Base-by-base conservation (phyloP, 2,797 vertebrate genomes). In the Petrocephalus schoutedeni region DNA sequence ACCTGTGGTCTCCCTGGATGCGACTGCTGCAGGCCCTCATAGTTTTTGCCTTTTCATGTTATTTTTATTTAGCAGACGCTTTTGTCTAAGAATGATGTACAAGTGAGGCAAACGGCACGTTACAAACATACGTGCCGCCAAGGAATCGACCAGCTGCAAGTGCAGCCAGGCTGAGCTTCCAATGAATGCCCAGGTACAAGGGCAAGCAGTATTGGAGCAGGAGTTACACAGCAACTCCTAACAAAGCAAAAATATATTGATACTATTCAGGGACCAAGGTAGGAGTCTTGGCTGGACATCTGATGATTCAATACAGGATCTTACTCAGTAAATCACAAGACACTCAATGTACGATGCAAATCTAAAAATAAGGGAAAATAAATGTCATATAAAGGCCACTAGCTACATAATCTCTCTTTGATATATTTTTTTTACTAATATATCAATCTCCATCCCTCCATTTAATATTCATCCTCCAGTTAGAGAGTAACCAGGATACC, bases 1-100 rank as follows among this genome's bases (percentile, higher is more conserved):
- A 77, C 87, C 64, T 57, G 86, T 87, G 64, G 32, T 77, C 67
- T 87, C 87, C 53, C 23, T 77, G 87, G 87, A 80, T 45, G 2
- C 19, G 19, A 21, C 19, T n/a, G 41, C 74, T 3, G 19, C 74
- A 80, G 41, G 7, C 2, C 74, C 8, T n/a, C 41, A 49, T 21
- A 9, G 41, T 80, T 80, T 49, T 45, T 49, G 36, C 67, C 16
- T 36, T 71, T 71, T 16, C 64, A 16, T 74, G 36, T 74, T 74
- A 36, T 1, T 36, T 74, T 7, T 74, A 74, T 74, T 36, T 7
- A 74, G 67, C 32, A 7, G 67, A 41, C 5, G 1, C 67, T 74
- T 74, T 74, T 74, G 67, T 41, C 32, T 3, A 71, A 71, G 4
- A 41, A 12, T 36, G 67, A 36, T 12, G 12, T 36, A 74, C 4